phyloP scores from a whole-genome alignment of 1,140 invertebrate genomes.

The Atopsyche davidsoni region DNA sequence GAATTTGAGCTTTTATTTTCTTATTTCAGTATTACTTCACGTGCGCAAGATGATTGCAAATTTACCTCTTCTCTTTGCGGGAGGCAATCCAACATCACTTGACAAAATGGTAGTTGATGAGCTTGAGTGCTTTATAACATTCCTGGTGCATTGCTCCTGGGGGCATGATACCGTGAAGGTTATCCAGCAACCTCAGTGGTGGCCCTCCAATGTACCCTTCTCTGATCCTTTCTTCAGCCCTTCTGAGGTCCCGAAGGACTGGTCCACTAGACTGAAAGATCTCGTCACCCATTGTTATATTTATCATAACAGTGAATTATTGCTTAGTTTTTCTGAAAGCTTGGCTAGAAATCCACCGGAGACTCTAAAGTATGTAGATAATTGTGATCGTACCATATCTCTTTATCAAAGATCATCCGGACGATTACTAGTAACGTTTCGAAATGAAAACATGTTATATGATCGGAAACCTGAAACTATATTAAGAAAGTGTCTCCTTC shows the following conservation, averaged over 20 bases:
- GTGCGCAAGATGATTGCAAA: conserved; percentile 52
- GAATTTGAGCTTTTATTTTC: background rate
- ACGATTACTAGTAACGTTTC: conserved; percentile 64
- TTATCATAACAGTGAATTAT: conserved; percentile 63
- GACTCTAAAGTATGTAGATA: conserved; percentile 62
- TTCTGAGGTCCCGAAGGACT: conserved; percentile 45
- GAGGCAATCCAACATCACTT: conserved; percentile 61
- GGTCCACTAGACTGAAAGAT: conserved; percentile 57
- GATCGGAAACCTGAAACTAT: conserved; percentile 29
- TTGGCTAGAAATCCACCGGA: conserved; percentile 58
- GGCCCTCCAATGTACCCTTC: conserved; percentile 60
- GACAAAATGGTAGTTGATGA: conserved; percentile 55
- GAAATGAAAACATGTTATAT: conserved; percentile 65
- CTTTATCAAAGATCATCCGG: conserved; percentile 58
- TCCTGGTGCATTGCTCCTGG: conserved; percentile 68
- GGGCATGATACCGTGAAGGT: conserved; percentile 55
- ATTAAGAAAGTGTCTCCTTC: conserved; percentile 22
- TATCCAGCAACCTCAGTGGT: conserved; percentile 58
- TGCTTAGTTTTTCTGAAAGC: conserved; percentile 64
- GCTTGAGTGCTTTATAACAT: conserved; percentile 63
- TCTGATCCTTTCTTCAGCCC: conserved; percentile 56
- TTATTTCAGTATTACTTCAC: background rate
- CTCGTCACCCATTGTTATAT: conserved; percentile 64
- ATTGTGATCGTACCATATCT: conserved; percentile 67
- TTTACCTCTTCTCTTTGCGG: conserved; percentile 61